These are phyloP conservation scores for pig (Sus scrofa) DNA, from an alignment of 2,113 vertebrate genomes.

Conservation along the genomic window DNA sequence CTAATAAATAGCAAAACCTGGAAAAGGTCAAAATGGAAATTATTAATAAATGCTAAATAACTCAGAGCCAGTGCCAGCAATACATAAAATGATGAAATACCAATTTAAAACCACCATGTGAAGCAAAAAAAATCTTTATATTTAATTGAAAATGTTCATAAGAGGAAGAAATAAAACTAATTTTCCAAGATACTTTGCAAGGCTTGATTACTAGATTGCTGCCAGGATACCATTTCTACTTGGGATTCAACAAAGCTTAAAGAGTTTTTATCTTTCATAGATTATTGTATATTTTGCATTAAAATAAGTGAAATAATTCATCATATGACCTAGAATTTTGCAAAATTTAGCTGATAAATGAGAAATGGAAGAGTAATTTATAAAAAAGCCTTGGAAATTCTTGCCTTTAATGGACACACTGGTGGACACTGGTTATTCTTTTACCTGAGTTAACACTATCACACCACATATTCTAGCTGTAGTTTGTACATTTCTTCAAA, in stretches of 20 bases:
- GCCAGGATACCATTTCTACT: neutral
- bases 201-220: constrained; percentile 7
- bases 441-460: neutral
- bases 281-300: neutral
- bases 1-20: constrained; percentile 78
- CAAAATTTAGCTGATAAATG: neutral
- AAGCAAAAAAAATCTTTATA: constrained; percentile 71
- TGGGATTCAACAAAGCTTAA: neutral
- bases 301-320: constrained; percentile 15
- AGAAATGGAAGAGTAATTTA: neutral
- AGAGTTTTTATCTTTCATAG: neutral
- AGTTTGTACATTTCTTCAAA: neutral
- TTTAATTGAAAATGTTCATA: constrained; percentile 69
- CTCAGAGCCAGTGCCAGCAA: constrained; percentile 60
- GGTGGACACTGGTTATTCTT: neutral
- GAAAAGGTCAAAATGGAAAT: constrained; percentile 82
- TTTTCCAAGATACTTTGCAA: constrained; percentile 14
- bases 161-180: constrained; percentile 51
- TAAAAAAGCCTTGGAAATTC: neutral
- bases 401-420: neutral
- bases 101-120: constrained; percentile 68
- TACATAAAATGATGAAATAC: constrained; percentile 78
- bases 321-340: neutral
- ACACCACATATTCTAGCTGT: neutral
- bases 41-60: constrained; percentile 83